A percentile compares a stretch with the other conserved stretches of the same genome.
Evolutionary conservation across 2,113 vertebrate species (phyloP).

Genomic region (Entelurus aequoreus): DNA sequence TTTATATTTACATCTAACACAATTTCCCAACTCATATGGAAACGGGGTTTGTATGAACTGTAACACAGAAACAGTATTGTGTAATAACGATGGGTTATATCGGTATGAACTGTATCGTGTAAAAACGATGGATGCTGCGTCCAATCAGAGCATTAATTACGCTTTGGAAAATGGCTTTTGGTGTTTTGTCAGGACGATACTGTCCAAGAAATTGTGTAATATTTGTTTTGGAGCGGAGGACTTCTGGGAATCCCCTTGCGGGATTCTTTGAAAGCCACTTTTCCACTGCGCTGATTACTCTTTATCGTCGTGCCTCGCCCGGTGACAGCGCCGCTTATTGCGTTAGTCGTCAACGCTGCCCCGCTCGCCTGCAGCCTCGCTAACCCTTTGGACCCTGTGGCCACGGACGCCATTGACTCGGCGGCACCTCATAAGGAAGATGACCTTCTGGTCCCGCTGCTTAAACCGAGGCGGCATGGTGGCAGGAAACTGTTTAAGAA

Average conservation of each 20-base stretch:
- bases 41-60: no score
- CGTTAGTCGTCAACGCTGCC: constrained; percentile 25
- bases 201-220: not conserved
- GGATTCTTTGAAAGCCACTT: constrained; percentile 3
- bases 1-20: no score
- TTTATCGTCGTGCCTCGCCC: constrained; percentile 10
- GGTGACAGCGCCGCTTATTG: constrained; percentile 30
- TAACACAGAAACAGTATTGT: no score
- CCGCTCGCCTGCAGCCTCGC: constrained; percentile 11
- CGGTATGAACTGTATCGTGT: no score
- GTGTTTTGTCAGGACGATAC: not conserved
- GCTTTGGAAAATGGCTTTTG: not conserved
- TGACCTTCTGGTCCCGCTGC: no score
- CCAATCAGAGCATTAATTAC: no score
- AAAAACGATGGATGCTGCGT: no score
- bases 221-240: not conserved
- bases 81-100: no score
- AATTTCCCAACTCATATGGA: no score
- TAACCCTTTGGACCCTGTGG: constrained; percentile 29
- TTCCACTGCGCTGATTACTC: constrained; percentile 15
- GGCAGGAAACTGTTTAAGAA: no score
- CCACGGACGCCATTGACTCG: constrained; percentile 36
- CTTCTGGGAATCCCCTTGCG: not conserved
- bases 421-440: not conserved
- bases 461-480: no score